These are phyloP conservation scores for Megaceryle maxima DNA, from an alignment of 2,113 vertebrate species.

Conservation along the genomic window DNA sequence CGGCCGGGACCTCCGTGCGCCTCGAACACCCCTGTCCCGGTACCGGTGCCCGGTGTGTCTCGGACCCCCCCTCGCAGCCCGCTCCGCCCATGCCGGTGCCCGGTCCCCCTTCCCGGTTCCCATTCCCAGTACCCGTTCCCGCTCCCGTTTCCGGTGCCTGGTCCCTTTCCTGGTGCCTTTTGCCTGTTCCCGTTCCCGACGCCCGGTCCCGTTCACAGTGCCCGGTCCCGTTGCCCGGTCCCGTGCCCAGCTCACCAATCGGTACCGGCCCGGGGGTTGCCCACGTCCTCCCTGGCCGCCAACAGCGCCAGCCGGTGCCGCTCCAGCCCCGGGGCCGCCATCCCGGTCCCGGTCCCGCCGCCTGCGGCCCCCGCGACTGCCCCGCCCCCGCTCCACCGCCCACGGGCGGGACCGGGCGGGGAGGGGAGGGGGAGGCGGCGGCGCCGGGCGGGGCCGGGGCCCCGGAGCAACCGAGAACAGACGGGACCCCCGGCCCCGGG, in stretches of 20 bases:
- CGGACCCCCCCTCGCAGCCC: too few relatives aligned
- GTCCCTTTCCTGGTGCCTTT: not conserved
- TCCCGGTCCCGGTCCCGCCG: not conserved
- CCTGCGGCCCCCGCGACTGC: not conserved
- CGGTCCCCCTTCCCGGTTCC: not conserved
- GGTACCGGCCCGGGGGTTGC: constrained; percentile 78
- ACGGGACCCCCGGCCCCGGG: too few relatives aligned
- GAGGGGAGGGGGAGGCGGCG: not conserved
- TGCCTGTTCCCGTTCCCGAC: not conserved
- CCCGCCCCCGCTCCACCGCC: not conserved
- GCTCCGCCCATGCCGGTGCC: not conserved
- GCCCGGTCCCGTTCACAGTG: not conserved
- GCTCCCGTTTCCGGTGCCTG: too few relatives aligned
- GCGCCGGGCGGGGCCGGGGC: not conserved
- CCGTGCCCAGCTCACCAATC: constrained; percentile 75
- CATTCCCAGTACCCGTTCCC: too few relatives aligned
- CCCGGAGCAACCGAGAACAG: too few relatives aligned
- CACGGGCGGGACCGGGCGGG: not conserved
- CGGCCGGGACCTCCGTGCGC: too few relatives aligned
- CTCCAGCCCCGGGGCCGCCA: constrained; percentile 78
- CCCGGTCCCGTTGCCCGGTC: not conserved
- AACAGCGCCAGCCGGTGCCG: constrained; percentile 83
- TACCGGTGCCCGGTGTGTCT: not conserved
- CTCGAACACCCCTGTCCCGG: not conserved
- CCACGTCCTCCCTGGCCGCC: constrained; percentile 84